A percentile compares a stretch with the other conserved stretches of the same genome.
Conservation (phyloP, 2,113 vertebrate species). For the Gasterosteus aculeatus region DNA sequence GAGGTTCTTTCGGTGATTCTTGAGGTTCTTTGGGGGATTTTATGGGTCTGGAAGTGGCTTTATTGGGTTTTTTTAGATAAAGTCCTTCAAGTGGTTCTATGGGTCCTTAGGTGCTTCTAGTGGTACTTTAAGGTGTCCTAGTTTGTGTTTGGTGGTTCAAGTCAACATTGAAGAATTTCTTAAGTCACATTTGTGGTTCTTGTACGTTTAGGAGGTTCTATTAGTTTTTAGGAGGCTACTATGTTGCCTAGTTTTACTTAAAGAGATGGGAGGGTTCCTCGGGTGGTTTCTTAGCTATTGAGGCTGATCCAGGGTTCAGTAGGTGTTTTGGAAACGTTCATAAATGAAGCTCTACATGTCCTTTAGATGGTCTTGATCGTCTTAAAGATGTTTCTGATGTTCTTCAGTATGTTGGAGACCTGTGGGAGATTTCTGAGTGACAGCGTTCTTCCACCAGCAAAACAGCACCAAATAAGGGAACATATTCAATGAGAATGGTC, state of each 20-base stretch:
- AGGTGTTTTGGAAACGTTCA: background rate
- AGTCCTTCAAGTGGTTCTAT: background rate
- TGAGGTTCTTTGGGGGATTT: too few species aligned
- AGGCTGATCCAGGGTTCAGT: background rate
- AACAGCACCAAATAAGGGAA: conserved; percentile 32
- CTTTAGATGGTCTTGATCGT: too few species aligned
- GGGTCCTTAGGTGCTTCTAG: background rate
- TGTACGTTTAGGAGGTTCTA: too few species aligned
- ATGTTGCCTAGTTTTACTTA: too few species aligned
- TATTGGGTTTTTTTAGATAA: background rate
- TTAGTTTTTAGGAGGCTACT: too few species aligned
- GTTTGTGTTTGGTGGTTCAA: too few species aligned
- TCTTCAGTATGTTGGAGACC: background rate
- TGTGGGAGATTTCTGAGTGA: too few species aligned
- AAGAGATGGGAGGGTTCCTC: background rate
- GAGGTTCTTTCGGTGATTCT: too few species aligned
- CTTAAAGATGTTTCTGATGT: background rate
- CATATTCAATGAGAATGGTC: background rate
- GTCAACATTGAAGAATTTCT: too few species aligned
- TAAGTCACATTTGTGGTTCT: too few species aligned
- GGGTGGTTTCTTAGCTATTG: background rate
- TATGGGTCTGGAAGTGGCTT: background rate
- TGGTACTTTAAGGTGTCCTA: background rate
- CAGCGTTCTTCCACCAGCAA: background rate
- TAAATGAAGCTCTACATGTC: background rate